Conservation (phyloP, 2,888 invertebrate genomes). For the Agrochola macilenta region DNA sequence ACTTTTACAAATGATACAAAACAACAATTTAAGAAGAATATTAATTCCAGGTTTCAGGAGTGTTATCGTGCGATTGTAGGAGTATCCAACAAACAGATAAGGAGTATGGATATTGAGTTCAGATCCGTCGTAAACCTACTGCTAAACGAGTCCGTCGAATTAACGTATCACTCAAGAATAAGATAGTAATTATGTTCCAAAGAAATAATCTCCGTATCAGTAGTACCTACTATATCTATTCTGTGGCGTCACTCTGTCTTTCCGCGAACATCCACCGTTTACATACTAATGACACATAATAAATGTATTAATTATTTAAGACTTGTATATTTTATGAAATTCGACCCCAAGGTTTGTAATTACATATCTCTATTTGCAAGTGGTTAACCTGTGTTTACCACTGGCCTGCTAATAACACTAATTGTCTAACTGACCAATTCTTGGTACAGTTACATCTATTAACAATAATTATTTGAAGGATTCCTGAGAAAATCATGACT, state of each 20-base stretch:
- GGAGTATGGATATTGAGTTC: background rate
- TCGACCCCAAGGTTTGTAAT: conserved; percentile 25
- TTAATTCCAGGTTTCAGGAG: background rate
- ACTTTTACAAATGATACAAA: background rate
- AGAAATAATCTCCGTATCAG: background rate
- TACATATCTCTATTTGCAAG: conserved; percentile 29
- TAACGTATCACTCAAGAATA: background rate
- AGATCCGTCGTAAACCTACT: background rate
- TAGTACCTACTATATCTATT: background rate
- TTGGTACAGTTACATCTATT: background rate
- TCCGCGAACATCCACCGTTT: background rate
- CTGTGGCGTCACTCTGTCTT: background rate
- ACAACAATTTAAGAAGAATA: no score
- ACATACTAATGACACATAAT: background rate
- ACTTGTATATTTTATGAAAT: conserved; percentile 16
- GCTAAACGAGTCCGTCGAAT: background rate
- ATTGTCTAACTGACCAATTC: background rate
- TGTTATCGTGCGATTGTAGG: background rate
- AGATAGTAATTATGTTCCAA: background rate
- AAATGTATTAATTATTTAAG: conserved; percentile 1
- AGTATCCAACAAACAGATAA: background rate
- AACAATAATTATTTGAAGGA: conserved; percentile 13
- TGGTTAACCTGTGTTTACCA: conserved; percentile 27
- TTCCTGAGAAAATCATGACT: conserved; percentile 4
- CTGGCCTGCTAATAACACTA: conserved; percentile 27